These are phyloP conservation scores for Anthrax anthrax DNA, from an alignment of 2,888 invertebrate genomes.

Conservation along the genomic window DNA sequence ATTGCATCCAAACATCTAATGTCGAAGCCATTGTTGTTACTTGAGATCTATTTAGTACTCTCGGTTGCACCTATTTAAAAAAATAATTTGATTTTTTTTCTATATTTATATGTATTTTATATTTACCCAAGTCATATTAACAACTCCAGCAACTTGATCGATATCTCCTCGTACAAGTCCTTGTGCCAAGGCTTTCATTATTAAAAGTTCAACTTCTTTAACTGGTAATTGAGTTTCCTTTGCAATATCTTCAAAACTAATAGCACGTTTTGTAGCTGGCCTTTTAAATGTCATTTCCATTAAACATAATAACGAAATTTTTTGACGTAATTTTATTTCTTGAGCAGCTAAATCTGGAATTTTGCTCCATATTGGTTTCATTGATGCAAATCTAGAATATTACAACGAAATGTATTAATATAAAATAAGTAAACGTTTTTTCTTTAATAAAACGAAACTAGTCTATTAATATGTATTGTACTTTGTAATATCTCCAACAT, in stretches of 20 bases:
- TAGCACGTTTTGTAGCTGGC: conserved; percentile 69
- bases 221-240: conserved; percentile 67
- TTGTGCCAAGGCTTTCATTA: conserved; percentile 95
- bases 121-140: conserved; percentile 55
- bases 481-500: conserved; percentile 65
- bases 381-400: conserved; percentile 42
- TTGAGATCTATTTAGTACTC: conserved; percentile 47
- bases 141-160: conserved; percentile 66
- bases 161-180: conserved; percentile 88
- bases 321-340: conserved; percentile 70
- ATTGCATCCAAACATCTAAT: conserved; percentile 33
- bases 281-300: conserved; percentile 98
- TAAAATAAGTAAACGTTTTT: background rate
- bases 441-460: background rate
- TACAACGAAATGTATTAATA: background rate
- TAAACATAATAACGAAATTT: conserved; percentile 86
- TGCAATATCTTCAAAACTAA: conserved; percentile 84
- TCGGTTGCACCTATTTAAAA: conserved; percentile 42
- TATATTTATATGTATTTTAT: background rate
- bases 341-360: conserved; percentile 74
- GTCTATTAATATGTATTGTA: conserved; percentile 20
- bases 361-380: conserved; percentile 59
- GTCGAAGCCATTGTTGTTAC: conserved; percentile 32
- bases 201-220: conserved; percentile 82
- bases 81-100: background rate